Percentiles rank a stretch among this genome's conserved stretches.
Evolutionary conservation across 2,113 vertebrate species (phyloP).

Genomic region (Perccottus glenii): DNA sequence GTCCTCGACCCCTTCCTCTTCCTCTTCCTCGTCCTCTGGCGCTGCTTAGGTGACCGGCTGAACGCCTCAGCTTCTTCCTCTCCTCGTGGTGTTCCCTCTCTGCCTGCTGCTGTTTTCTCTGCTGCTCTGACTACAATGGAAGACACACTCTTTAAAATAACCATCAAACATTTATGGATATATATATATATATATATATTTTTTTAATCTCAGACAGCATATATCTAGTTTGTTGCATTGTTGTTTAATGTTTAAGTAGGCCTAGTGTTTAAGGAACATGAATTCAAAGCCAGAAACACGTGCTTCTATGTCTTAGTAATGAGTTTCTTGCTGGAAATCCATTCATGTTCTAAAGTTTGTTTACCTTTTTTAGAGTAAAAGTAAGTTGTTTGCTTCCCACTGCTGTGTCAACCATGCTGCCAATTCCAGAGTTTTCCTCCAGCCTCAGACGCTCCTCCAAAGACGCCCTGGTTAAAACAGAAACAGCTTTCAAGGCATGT

Average conservation of each 20-base stretch:
- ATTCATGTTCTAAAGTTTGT: neutral
- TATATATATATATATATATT: too few species aligned
- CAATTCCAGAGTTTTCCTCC: conserved; percentile 84
- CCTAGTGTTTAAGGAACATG: too few species aligned
- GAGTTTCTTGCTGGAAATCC: neutral
- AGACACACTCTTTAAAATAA: neutral
- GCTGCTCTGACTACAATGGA: conserved; percentile 86
- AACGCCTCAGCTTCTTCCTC: conserved; percentile 86
- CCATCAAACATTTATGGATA: neutral
- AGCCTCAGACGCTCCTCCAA: conserved; percentile 91
- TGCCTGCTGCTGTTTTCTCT: conserved; percentile 87
- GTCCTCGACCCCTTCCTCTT: conserved; percentile 37
- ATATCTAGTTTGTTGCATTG: too few species aligned
- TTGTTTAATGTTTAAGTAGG: neutral
- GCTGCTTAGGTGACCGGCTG: conserved; percentile 85
- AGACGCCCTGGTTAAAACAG: conserved; percentile 82
- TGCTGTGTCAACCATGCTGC: conserved; percentile 82
- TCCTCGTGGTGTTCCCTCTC: conserved; percentile 89
- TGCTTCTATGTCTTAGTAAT: neutral
- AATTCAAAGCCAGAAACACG: too few species aligned
- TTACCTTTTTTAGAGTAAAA: conserved; percentile 93
- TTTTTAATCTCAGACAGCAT: too few species aligned
- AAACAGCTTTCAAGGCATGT: conserved; percentile 1
- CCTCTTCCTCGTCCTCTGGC: conserved; percentile 58
- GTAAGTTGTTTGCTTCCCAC: conserved; percentile 97